Base-by-base conservation (phyloP, 2,888 invertebrate species). In the Aspidapion aeneum region DNA sequence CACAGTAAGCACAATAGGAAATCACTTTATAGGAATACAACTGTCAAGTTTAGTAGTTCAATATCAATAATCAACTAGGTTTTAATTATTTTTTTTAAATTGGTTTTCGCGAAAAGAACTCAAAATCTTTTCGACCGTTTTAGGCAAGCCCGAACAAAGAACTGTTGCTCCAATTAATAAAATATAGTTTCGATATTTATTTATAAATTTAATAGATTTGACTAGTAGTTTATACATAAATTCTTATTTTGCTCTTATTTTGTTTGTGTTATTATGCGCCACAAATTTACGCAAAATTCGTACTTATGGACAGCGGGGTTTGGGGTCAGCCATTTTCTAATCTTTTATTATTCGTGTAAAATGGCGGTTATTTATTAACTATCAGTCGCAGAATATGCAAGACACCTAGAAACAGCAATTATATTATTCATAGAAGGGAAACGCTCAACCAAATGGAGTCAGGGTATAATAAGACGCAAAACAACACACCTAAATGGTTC, bases 141-240 rank as follows among this genome's bases (percentile, higher is more conserved):
- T 58, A 68, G 68, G 65, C 71, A 68, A 73, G 68, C 68, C 70
- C 73, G 71, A 72, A 71, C 72, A 74, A 74, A 74, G 71, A 70
- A 77, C 77, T 77, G 74, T n/a, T 76, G 69, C 35, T 35, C 35
- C 71, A 73, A 74, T 71, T 74, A 77, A 75, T 76, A 77, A 74
- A 77, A 77, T 75, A 74, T 73, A 74, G 71, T 74, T 63, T 76
- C n/a, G 72, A 78, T 77, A 78, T 78, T 78, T 78, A 78, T 77
- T 35, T 35, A 35, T 35, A 12, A 75, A 78, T 77, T 77, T 78
- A 74, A 77, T 72, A 74, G 68, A 72, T 71, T 72, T 68, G 71
- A 61, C 63, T 56, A 64, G 67, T n/a, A n/a, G n/a, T n/a, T 35
- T 65, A 67, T 67, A 67, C 54, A 59, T 63, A 70, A 76, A 75